Evolutionary conservation across 1,140 invertebrate species (phyloP).

Genomic region (Aphaenogaster floridana): DNA sequence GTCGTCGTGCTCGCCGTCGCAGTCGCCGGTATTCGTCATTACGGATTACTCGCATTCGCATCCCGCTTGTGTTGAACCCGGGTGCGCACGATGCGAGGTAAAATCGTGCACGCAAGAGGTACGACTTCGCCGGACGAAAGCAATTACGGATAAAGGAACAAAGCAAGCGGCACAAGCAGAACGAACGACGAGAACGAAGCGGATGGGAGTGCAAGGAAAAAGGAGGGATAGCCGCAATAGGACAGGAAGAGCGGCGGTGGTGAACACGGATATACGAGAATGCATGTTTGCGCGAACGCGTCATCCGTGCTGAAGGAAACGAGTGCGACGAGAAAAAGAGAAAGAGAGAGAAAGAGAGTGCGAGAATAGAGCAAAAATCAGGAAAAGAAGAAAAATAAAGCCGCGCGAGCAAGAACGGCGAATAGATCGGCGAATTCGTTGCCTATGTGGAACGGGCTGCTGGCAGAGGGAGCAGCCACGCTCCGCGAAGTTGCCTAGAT

Average conservation of each 20-base stretch:
- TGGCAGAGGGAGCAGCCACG: conserved; percentile 69
- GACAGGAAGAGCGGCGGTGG: conserved; percentile 23
- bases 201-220: conserved; percentile 23
- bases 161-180: background rate
- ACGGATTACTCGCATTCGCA: conserved; percentile 28
- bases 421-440: conserved; percentile 54
- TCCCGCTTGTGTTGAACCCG: conserved; percentile 20
- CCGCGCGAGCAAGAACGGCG: conserved; percentile 15
- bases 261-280: conserved; percentile 34
- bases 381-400: conserved; percentile 35
- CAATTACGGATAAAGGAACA: conserved; percentile 35
- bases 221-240: background rate
- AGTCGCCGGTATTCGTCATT: conserved; percentile 42
- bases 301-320: conserved; percentile 25
- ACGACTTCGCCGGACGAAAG: conserved; percentile 12
- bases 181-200: conserved; percentile 27
- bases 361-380: background rate
- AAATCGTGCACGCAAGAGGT: conserved; percentile 14
- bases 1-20: conserved; percentile 24
- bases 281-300: conserved; percentile 36
- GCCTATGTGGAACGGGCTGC: conserved; percentile 51
- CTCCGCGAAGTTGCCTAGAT: conserved; percentile 75
- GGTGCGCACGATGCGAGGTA: conserved; percentile 42
- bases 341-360: background rate
- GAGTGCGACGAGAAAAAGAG: conserved; percentile 25